Conservation (phyloP, 2,113 vertebrate species). For the Dissostichus mawsoni region DNA sequence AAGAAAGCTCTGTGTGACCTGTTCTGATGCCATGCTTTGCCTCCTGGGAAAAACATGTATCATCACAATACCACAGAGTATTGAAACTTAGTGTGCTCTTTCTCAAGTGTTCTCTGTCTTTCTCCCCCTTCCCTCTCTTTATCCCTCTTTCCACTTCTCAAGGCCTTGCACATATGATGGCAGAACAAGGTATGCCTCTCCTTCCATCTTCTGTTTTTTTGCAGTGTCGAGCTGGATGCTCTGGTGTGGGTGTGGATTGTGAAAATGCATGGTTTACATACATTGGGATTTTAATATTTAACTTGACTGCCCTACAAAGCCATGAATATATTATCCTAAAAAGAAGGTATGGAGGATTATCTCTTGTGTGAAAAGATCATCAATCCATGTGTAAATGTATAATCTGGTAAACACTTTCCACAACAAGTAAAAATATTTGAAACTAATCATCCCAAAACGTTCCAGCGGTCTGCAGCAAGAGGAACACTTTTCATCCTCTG, state of each 20-base stretch:
- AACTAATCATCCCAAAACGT: no score
- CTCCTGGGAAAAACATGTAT: conserved; percentile 61
- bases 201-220: conserved; percentile 16
- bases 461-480: no score
- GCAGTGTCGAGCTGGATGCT: conserved; percentile 29
- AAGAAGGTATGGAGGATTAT: not conserved
- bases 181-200: conserved; percentile 95
- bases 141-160: conserved; percentile 43
- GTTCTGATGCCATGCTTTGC: conserved; percentile 77
- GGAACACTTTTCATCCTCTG: no score
- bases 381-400: no score
- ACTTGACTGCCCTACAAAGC: not conserved
- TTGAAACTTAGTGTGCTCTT: conserved; percentile 69
- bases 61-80: conserved; percentile 79
- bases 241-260: conserved; percentile 24
- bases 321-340: not conserved
- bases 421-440: no score
- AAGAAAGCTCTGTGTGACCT: conserved; percentile 57
- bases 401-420: no score
- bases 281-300: not conserved
- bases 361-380: no score
- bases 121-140: conserved; percentile 43
- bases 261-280: conserved; percentile 13
- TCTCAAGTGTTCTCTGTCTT: conserved; percentile 45
- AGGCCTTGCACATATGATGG: conserved; percentile 97